Base-by-base conservation (phyloP, 1,140 invertebrate genomes). In the Drosophila repletoides region DNA sequence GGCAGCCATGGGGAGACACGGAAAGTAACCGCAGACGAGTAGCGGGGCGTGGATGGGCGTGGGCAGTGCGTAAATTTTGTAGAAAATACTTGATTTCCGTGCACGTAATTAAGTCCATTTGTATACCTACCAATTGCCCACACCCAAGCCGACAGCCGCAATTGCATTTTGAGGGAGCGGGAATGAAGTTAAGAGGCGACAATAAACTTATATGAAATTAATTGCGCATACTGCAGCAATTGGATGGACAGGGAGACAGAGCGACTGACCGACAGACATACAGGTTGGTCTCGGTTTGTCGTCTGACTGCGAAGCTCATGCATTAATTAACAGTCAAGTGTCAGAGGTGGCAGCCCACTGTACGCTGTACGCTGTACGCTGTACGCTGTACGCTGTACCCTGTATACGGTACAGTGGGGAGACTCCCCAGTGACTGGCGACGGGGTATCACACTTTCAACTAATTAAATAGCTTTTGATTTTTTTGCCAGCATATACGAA, bases 161-260 rank as follows among this genome's bases (percentile, higher is more conserved):
- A 75, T 80, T 72, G 66, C 76, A 76, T 80, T 66, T 48, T 60
- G 22, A 6, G 12, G 24, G 76, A 49, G 29, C 7, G 36, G n/a
- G 29, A 26, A 56, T 33, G 60, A 59, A 58, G 79, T 70, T 63
- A 66, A 86, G 66, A 84, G 79, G 79, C 75, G 79, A 84, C 79
- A 84, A 84, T 84, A 84, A 84, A 84, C 79, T 84, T 84, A 86
- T 84, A 84, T 86, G 74, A 84, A 84, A 84, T 84, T 84, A 84
- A 84, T 84, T 84, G 80, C 80, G 74, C 79, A 79, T 86, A 72
- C 74, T 79, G 79, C 56, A 67, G 60, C 40, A 61, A 75, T 52
- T 21, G 52, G 59, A 53, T 40, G 12, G 1, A 38, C 5, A 45
- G 49, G 31, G 2, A 31, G 29, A 53, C 19, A 10, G 5, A 33